phyloP scores from a whole-genome alignment of 2,797 vertebrate genomes.

The Tenualosa ilisha region DNA sequence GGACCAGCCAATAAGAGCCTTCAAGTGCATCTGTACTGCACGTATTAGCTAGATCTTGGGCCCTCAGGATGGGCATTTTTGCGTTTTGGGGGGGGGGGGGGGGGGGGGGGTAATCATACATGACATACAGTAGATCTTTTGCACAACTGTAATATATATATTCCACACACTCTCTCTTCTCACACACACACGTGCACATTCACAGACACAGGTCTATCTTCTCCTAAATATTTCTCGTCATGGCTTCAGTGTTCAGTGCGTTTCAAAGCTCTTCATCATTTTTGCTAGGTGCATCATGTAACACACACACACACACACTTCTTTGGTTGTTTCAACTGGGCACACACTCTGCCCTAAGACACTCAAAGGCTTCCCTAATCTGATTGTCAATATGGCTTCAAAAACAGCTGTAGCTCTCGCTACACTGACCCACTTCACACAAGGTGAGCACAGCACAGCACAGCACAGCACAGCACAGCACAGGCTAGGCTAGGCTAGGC shows the following conservation, averaged over 20 bases:
- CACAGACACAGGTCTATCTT: conserved; percentile 19
- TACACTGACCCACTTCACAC: background rate
- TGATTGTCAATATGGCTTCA: conserved; percentile 10
- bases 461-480: too few relatives aligned
- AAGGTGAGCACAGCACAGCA: background rate
- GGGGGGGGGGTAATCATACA: background rate
- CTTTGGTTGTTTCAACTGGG: background rate
- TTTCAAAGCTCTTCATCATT: background rate
- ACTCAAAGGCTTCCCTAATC: background rate
- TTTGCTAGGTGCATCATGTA: background rate
- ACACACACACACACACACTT: background rate
- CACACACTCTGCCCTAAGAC: background rate
- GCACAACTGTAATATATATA: background rate
- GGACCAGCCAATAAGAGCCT: too few relatives aligned
- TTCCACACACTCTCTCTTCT: background rate
- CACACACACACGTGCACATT: conserved; percentile 48
- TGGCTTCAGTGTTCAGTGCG: conserved; percentile 10
- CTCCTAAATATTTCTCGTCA: conserved; percentile 11
- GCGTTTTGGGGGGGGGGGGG: background rate
- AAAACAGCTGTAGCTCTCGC: background rate
- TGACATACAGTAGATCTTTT: background rate
- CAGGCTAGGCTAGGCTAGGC: background rate
- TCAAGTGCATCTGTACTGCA: too few relatives aligned
- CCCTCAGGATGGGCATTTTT: background rate
- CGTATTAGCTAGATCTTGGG: background rate